These are phyloP conservation scores for Drosophila mayri DNA, from an alignment of 1,140 invertebrate genomes.

Conservation along the genomic window DNA sequence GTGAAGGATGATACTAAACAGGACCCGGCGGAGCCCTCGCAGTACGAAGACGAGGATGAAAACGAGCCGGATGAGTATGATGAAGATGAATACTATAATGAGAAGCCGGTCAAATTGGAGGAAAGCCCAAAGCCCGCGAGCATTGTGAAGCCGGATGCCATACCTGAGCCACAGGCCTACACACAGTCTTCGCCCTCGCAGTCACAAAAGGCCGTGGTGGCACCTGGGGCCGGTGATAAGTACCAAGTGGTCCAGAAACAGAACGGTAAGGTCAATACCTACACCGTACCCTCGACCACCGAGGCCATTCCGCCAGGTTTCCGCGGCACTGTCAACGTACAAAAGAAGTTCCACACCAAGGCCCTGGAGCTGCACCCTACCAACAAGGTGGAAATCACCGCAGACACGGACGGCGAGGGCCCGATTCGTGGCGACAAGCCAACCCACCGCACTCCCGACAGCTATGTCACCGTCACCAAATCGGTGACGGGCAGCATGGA, in stretches of 20 bases:
- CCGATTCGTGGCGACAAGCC: slow-evolving; percentile 72
- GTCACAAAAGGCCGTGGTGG: slow-evolving; percentile 84
- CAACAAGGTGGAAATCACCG: slow-evolving; percentile 69
- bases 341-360: slow-evolving; percentile 83
- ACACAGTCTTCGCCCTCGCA: slow-evolving; percentile 68
- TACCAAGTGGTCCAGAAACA: slow-evolving; percentile 78
- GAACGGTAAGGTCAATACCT: slow-evolving; percentile 69
- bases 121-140: slow-evolving; percentile 37
- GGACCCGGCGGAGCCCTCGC: slow-evolving; percentile 31
- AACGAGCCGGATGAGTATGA: slow-evolving; percentile 86
- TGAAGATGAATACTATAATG: slow-evolving; percentile 84
- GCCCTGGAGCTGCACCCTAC: slow-evolving; percentile 64
- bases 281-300: slow-evolving; percentile 62
- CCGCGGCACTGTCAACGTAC: slow-evolving; percentile 81
- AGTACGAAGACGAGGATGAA: slow-evolving; percentile 85
- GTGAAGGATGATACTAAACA: slow-evolving; percentile 45
- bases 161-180: slow-evolving; percentile 50
- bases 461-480: slow-evolving; percentile 91
- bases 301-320: slow-evolving; percentile 78
- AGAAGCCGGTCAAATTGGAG: slow-evolving; percentile 74
- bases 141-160: slow-evolving; percentile 27
- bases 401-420: slow-evolving; percentile 66
- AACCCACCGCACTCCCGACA: slow-evolving; percentile 79
- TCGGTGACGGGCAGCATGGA: slow-evolving; percentile 90
- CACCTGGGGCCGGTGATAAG: slow-evolving; percentile 57